Evolutionary conservation across 2,113 vertebrate species (phyloP).

Genomic region (Gorsachius goisagi): DNA sequence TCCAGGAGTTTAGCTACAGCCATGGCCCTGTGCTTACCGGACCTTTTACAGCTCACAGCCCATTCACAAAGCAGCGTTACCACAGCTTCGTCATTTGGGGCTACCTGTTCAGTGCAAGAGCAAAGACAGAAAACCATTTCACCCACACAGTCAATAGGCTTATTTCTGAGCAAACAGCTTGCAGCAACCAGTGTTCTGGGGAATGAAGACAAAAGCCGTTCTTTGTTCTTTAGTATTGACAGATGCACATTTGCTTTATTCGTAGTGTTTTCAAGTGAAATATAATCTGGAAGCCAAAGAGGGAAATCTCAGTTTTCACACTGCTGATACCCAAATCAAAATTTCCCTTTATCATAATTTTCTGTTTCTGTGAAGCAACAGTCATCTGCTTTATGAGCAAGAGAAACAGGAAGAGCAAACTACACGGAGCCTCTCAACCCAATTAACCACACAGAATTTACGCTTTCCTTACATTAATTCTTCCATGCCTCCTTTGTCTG

Average conservation of each 20-base stretch:
- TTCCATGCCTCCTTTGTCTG: not conserved
- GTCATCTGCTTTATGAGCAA: not conserved
- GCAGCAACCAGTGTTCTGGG: not conserved
- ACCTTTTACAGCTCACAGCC: constrained; percentile 76
- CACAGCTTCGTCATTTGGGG: constrained; percentile 63
- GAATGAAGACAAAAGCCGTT: not conserved
- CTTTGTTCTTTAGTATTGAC: not conserved
- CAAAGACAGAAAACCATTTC: not conserved
- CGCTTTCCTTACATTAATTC: rapidly evolving
- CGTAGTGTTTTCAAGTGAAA: not conserved
- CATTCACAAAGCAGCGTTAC: constrained; percentile 74
- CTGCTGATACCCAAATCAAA: not conserved
- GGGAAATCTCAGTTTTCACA: not conserved
- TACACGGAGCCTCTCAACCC: not conserved
- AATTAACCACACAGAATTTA: not conserved
- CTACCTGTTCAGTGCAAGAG: constrained; percentile 26
- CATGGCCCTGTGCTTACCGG: constrained; percentile 76
- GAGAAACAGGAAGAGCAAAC: not conserved
- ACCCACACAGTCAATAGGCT: not conserved
- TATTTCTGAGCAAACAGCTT: not conserved
- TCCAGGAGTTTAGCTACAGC: constrained; percentile 75
- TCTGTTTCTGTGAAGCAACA: not conserved
- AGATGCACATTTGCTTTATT: not conserved
- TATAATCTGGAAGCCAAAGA: not conserved
- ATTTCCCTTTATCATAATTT: not conserved